phyloP scores from a whole-genome alignment of 1,140 invertebrate genomes.

The Orussus abietinus region DNA sequence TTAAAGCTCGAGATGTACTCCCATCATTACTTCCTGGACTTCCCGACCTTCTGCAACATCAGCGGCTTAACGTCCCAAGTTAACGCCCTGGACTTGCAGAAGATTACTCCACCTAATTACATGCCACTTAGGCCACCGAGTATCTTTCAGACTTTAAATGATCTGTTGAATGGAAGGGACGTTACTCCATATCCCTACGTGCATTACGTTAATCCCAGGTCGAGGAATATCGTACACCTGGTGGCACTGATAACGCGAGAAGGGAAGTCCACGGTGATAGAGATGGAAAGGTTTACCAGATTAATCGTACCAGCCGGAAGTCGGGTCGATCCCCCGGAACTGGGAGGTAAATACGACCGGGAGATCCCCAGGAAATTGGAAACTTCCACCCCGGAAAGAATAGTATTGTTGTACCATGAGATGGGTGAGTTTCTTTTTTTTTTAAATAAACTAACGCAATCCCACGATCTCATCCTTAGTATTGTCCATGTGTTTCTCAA shows the following conservation, averaged over 20 bases:
- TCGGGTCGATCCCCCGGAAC: constrained; percentile 39
- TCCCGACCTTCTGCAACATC: constrained; percentile 60
- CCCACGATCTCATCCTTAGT: no score
- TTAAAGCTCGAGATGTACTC: constrained; percentile 69
- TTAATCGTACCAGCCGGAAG: constrained; percentile 43
- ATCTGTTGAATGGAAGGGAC: constrained; percentile 56
- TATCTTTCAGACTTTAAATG: constrained; percentile 67
- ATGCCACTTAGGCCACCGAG: constrained; percentile 63
- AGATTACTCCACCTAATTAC: constrained; percentile 61
- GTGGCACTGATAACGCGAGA: constrained; percentile 35
- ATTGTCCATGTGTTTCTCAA: no score
- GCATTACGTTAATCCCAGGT: constrained; percentile 64
- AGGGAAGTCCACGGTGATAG: constrained; percentile 16
- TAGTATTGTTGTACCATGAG: constrained; percentile 41
- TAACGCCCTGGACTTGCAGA: constrained; percentile 57
- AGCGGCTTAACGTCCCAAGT: constrained; percentile 44
- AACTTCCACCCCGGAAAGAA: constrained; percentile 27
- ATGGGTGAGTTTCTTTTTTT: constrained; percentile 28
- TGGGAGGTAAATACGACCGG: constrained; percentile 31
- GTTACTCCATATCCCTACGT: constrained; percentile 66
- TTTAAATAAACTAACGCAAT: no score
- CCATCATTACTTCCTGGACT: constrained; percentile 84
- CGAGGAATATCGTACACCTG: constrained; percentile 70
- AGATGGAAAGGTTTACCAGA: constrained; percentile 39
- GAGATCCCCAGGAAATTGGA: constrained; percentile 32